A percentile compares a stretch with the other conserved stretches of the same genome.
phyloP scores from a whole-genome alignment of 1,140 invertebrate genomes.

The Euura lappo region DNA sequence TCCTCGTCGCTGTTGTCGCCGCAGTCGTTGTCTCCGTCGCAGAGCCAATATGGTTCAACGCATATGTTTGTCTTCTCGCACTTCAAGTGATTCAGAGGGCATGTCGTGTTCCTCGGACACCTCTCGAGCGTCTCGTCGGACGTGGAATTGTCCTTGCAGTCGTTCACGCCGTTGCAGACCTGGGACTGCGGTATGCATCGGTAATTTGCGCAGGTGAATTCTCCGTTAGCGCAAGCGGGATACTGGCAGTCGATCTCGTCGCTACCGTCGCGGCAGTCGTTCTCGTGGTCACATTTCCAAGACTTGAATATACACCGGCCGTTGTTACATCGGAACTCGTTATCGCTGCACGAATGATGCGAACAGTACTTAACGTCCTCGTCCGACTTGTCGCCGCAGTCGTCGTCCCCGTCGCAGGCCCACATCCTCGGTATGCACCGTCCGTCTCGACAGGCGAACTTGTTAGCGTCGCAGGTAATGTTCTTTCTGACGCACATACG shows the following conservation, averaged over 20 bases:
- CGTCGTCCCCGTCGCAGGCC: constrained; percentile 95
- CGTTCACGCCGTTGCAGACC: constrained; percentile 93
- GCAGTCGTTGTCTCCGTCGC: constrained; percentile 94
- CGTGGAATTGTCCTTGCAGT: constrained; percentile 92
- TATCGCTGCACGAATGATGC: constrained; percentile 89
- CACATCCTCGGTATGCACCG: constrained; percentile 95
- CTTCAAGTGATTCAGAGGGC: constrained; percentile 85
- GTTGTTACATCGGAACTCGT: constrained; percentile 94
- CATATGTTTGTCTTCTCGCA: constrained; percentile 95
- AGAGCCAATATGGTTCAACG: constrained; percentile 94
- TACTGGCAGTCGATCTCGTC: constrained; percentile 93
- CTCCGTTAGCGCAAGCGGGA: constrained; percentile 86
- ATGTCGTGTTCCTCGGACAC: constrained; percentile 86
- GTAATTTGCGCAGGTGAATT: constrained; percentile 92
- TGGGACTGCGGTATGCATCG: constrained; percentile 87
- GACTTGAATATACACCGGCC: constrained; percentile 94
- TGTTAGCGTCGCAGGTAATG: constrained; percentile 84
- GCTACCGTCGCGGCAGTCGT: constrained; percentile 92
- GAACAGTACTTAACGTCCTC: constrained; percentile 93
- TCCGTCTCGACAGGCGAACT: constrained; percentile 94
- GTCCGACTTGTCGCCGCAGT: constrained; percentile 94
- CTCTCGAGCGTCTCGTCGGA: constrained; percentile 89
- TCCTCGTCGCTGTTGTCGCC: constrained; percentile 96
- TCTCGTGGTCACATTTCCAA: constrained; percentile 94
- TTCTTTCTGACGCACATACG: constrained; percentile 90